Evolutionary conservation across 37 sponge, comb jelly and placozoan genomes (phyloP), one percentile per base, ranked within the genome.

Genomic region (Amphimedon queenslandica): DNA sequence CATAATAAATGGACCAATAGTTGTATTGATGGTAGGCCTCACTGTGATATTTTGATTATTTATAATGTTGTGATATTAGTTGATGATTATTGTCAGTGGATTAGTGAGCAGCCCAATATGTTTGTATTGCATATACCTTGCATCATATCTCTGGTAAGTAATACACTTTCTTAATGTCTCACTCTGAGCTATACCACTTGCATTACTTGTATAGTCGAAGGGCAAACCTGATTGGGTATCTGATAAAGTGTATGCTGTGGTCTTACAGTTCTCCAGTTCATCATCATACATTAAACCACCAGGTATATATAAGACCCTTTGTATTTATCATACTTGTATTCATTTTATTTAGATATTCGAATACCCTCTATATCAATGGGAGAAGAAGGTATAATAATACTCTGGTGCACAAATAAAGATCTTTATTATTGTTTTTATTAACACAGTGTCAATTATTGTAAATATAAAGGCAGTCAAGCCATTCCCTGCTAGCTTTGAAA

Each of bases 291-390:
- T 76, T 4, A 2, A 47, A 18, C 71, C 73, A 43, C 73, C 72
- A 57, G 74, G 85, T 78, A 31, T 30, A n/a, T n/a, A n/a, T n/a
- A n/a, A n/a, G n/a, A n/a, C n/a, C n/a, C 70, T 36, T 61, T 33
- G 34, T 36, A 38, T 25, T 29, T 11, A 36, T 29, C 56, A 35
- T 53, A 66, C 18, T 42, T 13, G 8, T 43, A 2, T 43, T 4
- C 24, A 2, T 0, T 30, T 4, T 34, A 29, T 79, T 47, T 56
- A 87, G 87, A 87, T 80, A 61, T 80, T 18, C 70, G 66, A 42
- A 29, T 87, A 8, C 81, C 87, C 25, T 75, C n/a, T 65, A 56
- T 87, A 32, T 37, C 67, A 32, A 16, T 40, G 1, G 71, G 71
- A 37, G 67, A 51, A 20, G 43, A 24, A 33, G 87, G 76, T 60